Evolutionary conservation across 2,888 invertebrate species (phyloP).

Genomic region (Quadriops clusia): DNA sequence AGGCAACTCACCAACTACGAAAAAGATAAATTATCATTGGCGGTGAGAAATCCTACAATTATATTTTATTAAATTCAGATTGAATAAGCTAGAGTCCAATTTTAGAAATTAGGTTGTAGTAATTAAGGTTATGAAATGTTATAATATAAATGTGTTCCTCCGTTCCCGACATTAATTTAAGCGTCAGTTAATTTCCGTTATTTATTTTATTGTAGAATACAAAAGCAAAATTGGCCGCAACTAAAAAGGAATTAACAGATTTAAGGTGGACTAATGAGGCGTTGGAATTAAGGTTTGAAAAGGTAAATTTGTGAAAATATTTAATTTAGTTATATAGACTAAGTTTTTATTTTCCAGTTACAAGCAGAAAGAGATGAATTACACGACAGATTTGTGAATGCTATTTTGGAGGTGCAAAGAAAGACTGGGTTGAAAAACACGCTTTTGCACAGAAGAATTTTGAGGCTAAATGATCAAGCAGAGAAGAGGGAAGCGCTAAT

Average conservation of each 20-base stretch:
- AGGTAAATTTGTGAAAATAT: conserved; percentile 32
- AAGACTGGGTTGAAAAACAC: conserved; percentile 73
- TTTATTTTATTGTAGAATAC: conserved; percentile 40
- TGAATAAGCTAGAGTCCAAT: background rate
- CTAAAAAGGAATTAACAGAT: conserved; percentile 47
- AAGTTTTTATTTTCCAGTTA: conserved; percentile 28
- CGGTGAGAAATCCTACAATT: conserved; percentile 25
- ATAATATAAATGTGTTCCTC: no score
- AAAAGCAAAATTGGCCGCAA: conserved; percentile 37
- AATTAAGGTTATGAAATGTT: no score
- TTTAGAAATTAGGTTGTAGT: no score
- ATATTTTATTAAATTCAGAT: conserved; percentile 4
- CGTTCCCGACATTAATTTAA: no score
- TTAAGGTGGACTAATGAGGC: conserved; percentile 55
- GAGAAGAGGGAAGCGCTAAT: conserved; percentile 60
- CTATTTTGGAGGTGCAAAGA: conserved; percentile 79
- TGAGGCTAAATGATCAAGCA: conserved; percentile 49
- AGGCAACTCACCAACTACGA: conserved; percentile 74
- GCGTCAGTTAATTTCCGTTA: background rate
- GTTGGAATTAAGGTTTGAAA: conserved; percentile 65
- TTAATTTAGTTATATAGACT: background rate
- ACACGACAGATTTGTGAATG: conserved; percentile 66
- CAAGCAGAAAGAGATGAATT: conserved; percentile 67
- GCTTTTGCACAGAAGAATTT: conserved; percentile 63
- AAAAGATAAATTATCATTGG: conserved; percentile 67